These are phyloP conservation scores for Drosophila sproati DNA, from an alignment of 1,140 invertebrate species.

Conservation along the genomic window DNA sequence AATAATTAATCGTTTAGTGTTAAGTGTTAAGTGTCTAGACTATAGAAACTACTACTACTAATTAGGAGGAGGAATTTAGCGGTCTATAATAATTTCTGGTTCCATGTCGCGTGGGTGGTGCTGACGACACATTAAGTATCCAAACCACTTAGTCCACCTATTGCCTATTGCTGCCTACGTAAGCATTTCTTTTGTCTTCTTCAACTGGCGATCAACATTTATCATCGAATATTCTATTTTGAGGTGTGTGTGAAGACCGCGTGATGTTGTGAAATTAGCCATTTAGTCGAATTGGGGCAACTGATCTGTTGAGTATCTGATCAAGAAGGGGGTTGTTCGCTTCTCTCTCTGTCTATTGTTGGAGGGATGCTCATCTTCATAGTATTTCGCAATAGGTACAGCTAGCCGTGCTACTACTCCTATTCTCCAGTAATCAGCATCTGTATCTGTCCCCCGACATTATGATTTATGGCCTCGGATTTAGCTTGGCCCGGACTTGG, in stretches of 20 bases:
- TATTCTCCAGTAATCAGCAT: not conserved
- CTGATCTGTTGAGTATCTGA: constrained; percentile 1
- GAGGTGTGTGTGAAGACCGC: constrained; percentile 39
- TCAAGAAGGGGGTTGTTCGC: constrained; percentile 4
- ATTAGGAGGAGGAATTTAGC: not conserved
- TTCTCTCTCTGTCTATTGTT: not conserved
- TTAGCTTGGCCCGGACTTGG: constrained; percentile 13
- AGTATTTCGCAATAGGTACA: constrained; percentile 1
- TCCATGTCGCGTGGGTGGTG: constrained; percentile 41
- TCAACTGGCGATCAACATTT: constrained; percentile 1
- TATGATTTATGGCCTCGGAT: constrained; percentile 35
- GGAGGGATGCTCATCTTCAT: not conserved
- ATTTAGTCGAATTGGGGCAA: constrained; percentile 12
- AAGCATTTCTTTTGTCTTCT: constrained; percentile 21
- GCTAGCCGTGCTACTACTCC: not conserved
- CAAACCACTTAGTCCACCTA: too few species aligned
- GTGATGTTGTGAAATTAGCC: constrained; percentile 72
- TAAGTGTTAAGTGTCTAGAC: constrained; percentile 54
- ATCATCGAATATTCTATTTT: constrained; percentile 49
- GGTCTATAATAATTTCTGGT: constrained; percentile 15
- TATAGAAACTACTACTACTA: not conserved
- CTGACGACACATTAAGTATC: constrained; percentile 62
- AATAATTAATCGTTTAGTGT: constrained; percentile 65
- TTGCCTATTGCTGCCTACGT: constrained; percentile 26
- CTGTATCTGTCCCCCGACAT: constrained; percentile 9